Evolutionary conservation across 1,140 invertebrate species (phyloP), one percentile per base, ranked within the genome.

Genomic region (Dreissena polymorpha): DNA sequence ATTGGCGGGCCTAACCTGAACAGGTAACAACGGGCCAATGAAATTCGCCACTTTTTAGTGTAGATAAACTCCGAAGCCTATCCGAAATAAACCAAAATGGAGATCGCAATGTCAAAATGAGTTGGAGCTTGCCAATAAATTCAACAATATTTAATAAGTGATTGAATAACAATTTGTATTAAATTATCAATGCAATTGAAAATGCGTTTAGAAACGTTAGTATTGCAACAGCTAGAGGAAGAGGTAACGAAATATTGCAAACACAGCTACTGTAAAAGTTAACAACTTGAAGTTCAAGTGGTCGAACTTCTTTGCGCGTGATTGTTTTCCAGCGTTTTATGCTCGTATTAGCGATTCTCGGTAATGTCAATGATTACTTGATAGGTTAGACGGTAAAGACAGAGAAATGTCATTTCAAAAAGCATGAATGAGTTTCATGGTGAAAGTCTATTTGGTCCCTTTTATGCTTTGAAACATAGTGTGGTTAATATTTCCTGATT

Each of bases 141-240:
- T 39, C 49, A 14, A 23, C 63, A 0, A 29, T 29, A 27, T 10
- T 27, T 21, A 0, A 10, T 51, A 50, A 5, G 16, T 14, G 3
- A 16, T 50, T 16, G 21, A 50, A 27, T 25, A 72, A 57, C 39
- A 72, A 50, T 25, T 2, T 39, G 49, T 16, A 65, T n/a, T 0
- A 1, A 49, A 3, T 29, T 27, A 51, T 39, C 27, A 72, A 81
- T 81, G 80, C 71, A 83, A 72, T 53, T 81, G 21, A 73, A 71
- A 82, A 90, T 90, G 88, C 88, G 86, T 80, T 83, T 90, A 53
- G 89, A 88, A 78, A 89, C 86, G 27, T 84, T 90, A 77, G 88
- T 90, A 55, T 85, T 90, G 53, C 88, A 89, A 75, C 88, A 88
- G 67, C 72, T 90, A 51, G 89, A 89, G 69, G 88, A 90, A 64